Percentiles rank a stretch among this genome's conserved stretches.
These are phyloP conservation scores for Nasonovia ribisnigri DNA, from an alignment of 2,888 invertebrate species.

Conservation along the genomic window DNA sequence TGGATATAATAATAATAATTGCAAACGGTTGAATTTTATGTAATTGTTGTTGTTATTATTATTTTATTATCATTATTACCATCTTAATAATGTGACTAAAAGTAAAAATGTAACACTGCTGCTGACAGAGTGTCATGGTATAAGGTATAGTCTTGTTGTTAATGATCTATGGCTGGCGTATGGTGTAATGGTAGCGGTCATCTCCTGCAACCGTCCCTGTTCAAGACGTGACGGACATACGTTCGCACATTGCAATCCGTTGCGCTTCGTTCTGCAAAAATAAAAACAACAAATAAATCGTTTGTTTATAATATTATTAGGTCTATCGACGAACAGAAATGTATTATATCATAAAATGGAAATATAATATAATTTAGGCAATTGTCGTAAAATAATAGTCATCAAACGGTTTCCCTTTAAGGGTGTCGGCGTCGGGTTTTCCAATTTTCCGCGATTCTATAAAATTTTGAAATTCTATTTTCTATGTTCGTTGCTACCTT, in stretches of 20 bases:
- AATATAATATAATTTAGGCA: no score
- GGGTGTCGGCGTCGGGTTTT: no score
- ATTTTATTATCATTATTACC: background rate
- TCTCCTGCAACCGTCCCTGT: background rate
- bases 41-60: background rate
- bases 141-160: background rate
- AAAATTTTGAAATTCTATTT: no score
- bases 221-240: constrained; percentile 61
- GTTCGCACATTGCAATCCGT: constrained; percentile 62
- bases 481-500: no score
- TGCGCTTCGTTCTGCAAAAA: constrained; percentile 58
- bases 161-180: background rate
- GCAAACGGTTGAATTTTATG: background rate
- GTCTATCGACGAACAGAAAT: no score
- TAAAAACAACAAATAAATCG: background rate
- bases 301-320: no score
- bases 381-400: no score
- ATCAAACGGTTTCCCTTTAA: no score
- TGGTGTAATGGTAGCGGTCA: background rate
- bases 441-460: no score
- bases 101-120: background rate
- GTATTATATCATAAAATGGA: no score
- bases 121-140: background rate
- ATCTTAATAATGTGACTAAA: constrained; percentile 38
- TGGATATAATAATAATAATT: constrained; percentile 4